Evolutionary conservation across 2,797 vertebrate species (phyloP).

Genomic region (Sphaeramia orbicularis): DNA sequence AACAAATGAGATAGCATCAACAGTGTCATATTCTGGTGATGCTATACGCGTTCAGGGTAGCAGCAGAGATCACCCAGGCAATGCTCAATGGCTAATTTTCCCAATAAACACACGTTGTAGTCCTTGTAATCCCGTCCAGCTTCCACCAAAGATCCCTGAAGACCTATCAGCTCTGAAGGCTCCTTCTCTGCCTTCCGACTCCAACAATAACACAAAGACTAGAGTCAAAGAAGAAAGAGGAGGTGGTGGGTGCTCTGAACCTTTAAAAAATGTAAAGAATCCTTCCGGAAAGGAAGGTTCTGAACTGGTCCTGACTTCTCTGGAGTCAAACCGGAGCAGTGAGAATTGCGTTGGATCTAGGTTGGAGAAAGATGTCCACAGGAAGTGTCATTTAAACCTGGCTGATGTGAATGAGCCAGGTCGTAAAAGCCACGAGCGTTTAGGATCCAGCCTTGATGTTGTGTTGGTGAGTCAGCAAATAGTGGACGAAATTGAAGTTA

Average conservation of each 20-base stretch:
- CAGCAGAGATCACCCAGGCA: conserved; percentile 7
- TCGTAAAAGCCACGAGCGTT: conserved; percentile 16
- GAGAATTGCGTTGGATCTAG: conserved; percentile 39
- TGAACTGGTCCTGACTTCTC: conserved; percentile 23
- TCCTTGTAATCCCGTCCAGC: conserved; percentile 35
- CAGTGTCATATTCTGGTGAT: neutral
- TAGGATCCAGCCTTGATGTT: conserved; percentile 11
- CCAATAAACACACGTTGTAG: conserved; percentile 9
- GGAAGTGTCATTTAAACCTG: conserved; percentile 16
- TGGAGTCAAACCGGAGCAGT: conserved; percentile 46
- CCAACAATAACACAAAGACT: conserved; percentile 72
- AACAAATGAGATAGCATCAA: too few species aligned
- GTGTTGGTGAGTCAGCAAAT: neutral
- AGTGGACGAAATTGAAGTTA: conserved; percentile 18
- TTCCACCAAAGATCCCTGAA: conserved; percentile 16
- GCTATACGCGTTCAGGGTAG: conserved; percentile 20
- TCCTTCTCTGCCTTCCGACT: conserved; percentile 51
- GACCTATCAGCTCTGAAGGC: conserved; percentile 8
- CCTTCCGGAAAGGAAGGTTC: neutral
- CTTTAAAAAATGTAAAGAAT: conserved; percentile 1
- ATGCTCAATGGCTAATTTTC: conserved; percentile 14
- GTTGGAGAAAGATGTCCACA: conserved; percentile 20
- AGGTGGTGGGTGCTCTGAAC: conserved; percentile 18
- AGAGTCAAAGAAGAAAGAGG: conserved; percentile 1
- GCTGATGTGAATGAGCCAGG: conserved; percentile 26